phyloP scores from a whole-genome alignment of 1,140 invertebrate species.

The Platorchestia sp. region DNA sequence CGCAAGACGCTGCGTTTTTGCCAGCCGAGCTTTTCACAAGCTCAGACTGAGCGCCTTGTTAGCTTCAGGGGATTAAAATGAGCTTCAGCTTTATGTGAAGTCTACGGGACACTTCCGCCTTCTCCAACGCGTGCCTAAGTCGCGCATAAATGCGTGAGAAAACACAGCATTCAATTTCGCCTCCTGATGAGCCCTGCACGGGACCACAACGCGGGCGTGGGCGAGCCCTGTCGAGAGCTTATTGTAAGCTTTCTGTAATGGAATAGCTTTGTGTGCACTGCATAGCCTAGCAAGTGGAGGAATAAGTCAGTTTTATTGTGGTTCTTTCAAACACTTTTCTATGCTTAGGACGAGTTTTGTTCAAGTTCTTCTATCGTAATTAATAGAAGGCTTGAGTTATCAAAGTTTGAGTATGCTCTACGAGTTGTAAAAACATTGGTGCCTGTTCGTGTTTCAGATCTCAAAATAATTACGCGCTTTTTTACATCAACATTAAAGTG shows the following conservation, averaged over 20 bases:
- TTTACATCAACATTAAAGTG: too few relatives aligned
- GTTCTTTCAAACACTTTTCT: neutral
- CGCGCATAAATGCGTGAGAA: neutral
- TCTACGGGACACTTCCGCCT: neutral
- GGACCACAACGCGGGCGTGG: neutral
- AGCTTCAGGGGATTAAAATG: neutral
- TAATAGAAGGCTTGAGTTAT: too few relatives aligned
- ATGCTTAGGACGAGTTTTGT: neutral
- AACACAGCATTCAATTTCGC: neutral
- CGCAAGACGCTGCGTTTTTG: neutral
- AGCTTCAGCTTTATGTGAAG: neutral
- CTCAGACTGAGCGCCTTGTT: neutral
- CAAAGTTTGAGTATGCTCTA: too few relatives aligned
- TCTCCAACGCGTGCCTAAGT: neutral
- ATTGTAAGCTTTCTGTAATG: neutral
- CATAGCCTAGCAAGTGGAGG: neutral
- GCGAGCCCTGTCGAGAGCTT: neutral
- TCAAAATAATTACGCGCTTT: too few relatives aligned
- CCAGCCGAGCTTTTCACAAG: neutral
- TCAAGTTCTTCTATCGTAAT: too few relatives aligned
- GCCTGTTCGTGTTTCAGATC: too few relatives aligned
- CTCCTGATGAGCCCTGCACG: neutral
- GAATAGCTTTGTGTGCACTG: neutral
- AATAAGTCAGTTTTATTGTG: neutral
- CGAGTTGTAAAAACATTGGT: too few relatives aligned